phyloP scores from a whole-genome alignment of 2,113 vertebrate genomes.

The Laticauda laticaudata region DNA sequence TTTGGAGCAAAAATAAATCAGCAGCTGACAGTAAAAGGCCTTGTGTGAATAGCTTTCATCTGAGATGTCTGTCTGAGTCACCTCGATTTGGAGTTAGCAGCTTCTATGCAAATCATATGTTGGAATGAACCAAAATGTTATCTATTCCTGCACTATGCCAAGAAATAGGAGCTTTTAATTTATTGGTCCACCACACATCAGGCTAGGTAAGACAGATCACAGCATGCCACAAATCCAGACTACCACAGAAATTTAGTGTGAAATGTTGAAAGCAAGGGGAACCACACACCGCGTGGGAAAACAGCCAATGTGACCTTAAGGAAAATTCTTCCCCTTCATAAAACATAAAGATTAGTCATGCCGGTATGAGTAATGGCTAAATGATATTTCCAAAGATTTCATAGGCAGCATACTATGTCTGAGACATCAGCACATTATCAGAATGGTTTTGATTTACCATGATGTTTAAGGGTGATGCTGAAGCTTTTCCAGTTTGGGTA shows the following conservation, averaged over 20 bases:
- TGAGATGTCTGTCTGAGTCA: not conserved
- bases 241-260: not conserved
- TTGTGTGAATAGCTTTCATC: not conserved
- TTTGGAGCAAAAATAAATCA: not conserved
- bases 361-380: not conserved
- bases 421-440: not conserved
- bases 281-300: not conserved
- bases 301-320: not conserved
- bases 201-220: not conserved
- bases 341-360: conserved; percentile 1
- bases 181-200: not conserved
- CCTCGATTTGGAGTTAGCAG: not conserved
- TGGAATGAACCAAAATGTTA: not conserved
- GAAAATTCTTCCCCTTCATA: not conserved
- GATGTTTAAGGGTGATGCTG: not conserved
- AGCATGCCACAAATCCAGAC: not conserved
- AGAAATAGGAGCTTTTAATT: not conserved
- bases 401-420: not conserved
- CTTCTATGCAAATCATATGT: not conserved
- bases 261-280: not conserved
- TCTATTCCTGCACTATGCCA: not conserved
- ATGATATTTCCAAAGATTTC: not conserved
- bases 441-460: not conserved
- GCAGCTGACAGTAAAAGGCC: not conserved
- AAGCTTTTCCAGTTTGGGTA: not conserved